Evolutionary conservation across 2,888 invertebrate species (phyloP).

Genomic region (Cremastinae sp.): DNA sequence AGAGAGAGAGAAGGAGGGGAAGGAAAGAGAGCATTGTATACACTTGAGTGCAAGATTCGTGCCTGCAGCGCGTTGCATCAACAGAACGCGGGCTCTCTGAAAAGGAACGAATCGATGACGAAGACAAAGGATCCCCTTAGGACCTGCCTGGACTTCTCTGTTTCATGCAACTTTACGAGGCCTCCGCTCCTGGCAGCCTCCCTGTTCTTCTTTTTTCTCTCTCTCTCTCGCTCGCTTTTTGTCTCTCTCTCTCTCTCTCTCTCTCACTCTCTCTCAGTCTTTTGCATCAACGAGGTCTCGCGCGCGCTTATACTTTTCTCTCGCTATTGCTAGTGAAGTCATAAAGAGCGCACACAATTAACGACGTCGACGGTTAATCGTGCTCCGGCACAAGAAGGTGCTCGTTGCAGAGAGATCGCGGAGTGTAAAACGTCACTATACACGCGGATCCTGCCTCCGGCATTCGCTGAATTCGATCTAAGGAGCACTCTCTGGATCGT

Average conservation of each 20-base stretch:
- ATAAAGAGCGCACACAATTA: slow-evolving; percentile 63
- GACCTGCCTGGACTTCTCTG: slow-evolving; percentile 57
- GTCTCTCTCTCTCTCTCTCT: slow-evolving; percentile 8
- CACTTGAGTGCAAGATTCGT: slow-evolving; percentile 14
- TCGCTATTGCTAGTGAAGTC: slow-evolving; percentile 51
- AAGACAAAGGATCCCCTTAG: slow-evolving; percentile 64
- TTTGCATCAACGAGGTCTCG: not conserved
- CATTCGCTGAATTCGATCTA: not conserved
- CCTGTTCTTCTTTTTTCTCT: not conserved
- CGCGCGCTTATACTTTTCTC: not conserved
- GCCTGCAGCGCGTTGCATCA: slow-evolving; percentile 15
- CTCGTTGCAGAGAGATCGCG: not conserved
- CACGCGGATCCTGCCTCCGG: not conserved
- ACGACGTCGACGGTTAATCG: slow-evolving; percentile 59
- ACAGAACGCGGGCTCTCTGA: slow-evolving; percentile 31
- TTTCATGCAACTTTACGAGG: slow-evolving; percentile 62
- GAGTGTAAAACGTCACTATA: slow-evolving; percentile 1
- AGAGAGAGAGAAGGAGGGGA: not conserved
- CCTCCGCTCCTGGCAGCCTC: slow-evolving; percentile 17
- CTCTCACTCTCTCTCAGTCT: slow-evolving; percentile 17
- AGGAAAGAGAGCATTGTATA: not conserved
- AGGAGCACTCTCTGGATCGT: not conserved
- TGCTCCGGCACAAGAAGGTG: slow-evolving; percentile 22
- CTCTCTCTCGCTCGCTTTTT: not conserved
- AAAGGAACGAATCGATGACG: slow-evolving; percentile 65